These are phyloP conservation scores for Hemibagrus guttatus DNA, from an alignment of 2,797 vertebrate genomes.

Conservation along the genomic window DNA sequence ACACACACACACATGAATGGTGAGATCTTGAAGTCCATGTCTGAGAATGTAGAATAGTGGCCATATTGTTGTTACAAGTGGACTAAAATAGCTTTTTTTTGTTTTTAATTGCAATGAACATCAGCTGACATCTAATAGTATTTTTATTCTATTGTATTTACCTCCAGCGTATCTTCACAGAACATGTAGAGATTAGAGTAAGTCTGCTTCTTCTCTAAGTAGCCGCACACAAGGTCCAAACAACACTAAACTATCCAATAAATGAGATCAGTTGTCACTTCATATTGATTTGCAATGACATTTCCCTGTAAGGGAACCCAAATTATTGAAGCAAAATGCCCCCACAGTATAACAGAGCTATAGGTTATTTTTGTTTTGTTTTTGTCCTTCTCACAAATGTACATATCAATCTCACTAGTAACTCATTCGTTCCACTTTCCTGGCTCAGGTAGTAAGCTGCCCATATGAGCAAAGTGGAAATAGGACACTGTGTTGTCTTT, in stretches of 20 bases:
- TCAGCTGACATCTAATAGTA: background rate
- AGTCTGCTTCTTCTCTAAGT: conserved; percentile 81
- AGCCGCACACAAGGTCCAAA: conserved; percentile 79
- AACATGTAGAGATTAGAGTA: conserved; percentile 78
- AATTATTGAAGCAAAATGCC: background rate
- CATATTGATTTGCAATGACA: background rate
- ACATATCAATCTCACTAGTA: background rate
- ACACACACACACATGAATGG: conserved; percentile 77
- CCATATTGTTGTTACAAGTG: conserved; percentile 69
- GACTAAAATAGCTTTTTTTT: background rate
- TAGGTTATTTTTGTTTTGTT: no score
- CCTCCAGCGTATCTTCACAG: conserved; percentile 84
- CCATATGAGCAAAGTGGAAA: conserved; percentile 86
- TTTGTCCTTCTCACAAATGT: background rate
- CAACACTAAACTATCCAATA: conserved; percentile 60
- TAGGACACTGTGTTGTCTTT: conserved; percentile 86
- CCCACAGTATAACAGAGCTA: background rate
- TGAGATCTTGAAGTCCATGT: conserved; percentile 77
- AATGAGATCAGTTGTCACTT: background rate
- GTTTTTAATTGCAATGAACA: background rate
- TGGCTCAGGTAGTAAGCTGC: conserved; percentile 71
- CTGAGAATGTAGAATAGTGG: conserved; percentile 66
- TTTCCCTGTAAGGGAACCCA: background rate
- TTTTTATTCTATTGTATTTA: conserved; percentile 42
- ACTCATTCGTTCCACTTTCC: conserved; percentile 76